A percentile compares a stretch with the other conserved stretches of the same genome.
These are phyloP conservation scores for Hyppa rectilinea DNA, from an alignment of 2,888 invertebrate species.

Conservation along the genomic window DNA sequence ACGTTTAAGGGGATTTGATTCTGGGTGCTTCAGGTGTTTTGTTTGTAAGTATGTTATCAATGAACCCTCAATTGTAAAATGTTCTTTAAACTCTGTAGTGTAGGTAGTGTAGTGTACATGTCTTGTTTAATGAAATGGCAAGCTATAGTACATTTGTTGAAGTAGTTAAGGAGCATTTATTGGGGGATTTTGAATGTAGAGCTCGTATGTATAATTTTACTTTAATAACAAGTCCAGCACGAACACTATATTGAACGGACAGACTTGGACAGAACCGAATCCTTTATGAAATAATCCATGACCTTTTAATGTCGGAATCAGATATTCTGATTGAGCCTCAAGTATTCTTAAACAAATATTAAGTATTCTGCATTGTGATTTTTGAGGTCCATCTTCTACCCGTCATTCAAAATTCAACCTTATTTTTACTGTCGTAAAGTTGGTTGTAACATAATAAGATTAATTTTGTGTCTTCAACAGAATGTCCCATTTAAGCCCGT, in stretches of 20 bases:
- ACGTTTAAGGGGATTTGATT: slow-evolving; percentile 1
- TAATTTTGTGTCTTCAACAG: slow-evolving; percentile 21
- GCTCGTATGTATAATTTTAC: not conserved
- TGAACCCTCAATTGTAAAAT: not conserved
- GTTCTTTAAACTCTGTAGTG: too few species aligned
- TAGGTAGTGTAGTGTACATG: too few species aligned
- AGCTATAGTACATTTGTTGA: not conserved
- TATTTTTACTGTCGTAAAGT: slow-evolving; percentile 2
- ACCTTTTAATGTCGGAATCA: slow-evolving; percentile 59
- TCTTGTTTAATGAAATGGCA: too few species aligned
- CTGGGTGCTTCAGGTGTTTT: slow-evolving; percentile 2
- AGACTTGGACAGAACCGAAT: slow-evolving; percentile 4
- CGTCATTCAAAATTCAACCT: slow-evolving; percentile 9
- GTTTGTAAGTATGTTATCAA: slow-evolving; percentile 20
- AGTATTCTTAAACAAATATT: slow-evolving; percentile 66
- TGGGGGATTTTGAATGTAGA: too few species aligned
- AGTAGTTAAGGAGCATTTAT: not conserved
- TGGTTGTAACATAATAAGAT: not conserved
- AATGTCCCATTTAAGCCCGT: slow-evolving; percentile 49
- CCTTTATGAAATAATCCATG: slow-evolving; percentile 40
- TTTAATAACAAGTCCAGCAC: slow-evolving; percentile 1
- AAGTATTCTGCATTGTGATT: slow-evolving; percentile 57
- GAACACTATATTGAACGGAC: not conserved
- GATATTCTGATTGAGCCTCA: slow-evolving; percentile 62
- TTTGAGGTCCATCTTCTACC: slow-evolving; percentile 18